Conservation (phyloP, 1,140 invertebrate genomes). For the Apis cerana region DNA sequence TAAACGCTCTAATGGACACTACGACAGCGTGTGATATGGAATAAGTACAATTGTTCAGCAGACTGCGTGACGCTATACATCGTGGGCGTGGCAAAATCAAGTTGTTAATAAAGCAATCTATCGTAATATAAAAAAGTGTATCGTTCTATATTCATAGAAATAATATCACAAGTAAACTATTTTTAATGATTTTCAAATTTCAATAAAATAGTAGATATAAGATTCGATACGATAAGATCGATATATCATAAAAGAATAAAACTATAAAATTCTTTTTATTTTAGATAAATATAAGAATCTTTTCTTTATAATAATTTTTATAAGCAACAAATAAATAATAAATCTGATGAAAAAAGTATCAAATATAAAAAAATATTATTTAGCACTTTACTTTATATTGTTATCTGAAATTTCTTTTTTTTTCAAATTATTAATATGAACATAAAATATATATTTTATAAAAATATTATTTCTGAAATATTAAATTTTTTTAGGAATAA, state of each 20-base stretch:
- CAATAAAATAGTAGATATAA: background rate
- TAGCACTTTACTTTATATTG: background rate
- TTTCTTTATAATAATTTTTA: background rate
- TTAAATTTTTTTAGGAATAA: background rate
- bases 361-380: background rate
- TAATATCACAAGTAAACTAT: background rate
- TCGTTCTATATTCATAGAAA: background rate
- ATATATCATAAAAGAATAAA: background rate
- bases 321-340: background rate
- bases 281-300: background rate
- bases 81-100: slow-evolving; percentile 37
- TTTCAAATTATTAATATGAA: too few relatives aligned
- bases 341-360: background rate
- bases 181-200: background rate
- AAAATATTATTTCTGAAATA: background rate
- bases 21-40: slow-evolving; percentile 45
- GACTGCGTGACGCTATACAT: slow-evolving; percentile 61
- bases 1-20: slow-evolving; percentile 37
- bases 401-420: too few relatives aligned
- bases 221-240: background rate
- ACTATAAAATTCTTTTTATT: background rate
- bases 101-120: slow-evolving; percentile 30
- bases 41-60: slow-evolving; percentile 51
- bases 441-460: background rate
- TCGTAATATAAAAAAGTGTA: slow-evolving; percentile 2